These are phyloP conservation scores for Pachyuromys duprasi DNA, from an alignment of 2,797 vertebrate genomes.

Conservation along the genomic window DNA sequence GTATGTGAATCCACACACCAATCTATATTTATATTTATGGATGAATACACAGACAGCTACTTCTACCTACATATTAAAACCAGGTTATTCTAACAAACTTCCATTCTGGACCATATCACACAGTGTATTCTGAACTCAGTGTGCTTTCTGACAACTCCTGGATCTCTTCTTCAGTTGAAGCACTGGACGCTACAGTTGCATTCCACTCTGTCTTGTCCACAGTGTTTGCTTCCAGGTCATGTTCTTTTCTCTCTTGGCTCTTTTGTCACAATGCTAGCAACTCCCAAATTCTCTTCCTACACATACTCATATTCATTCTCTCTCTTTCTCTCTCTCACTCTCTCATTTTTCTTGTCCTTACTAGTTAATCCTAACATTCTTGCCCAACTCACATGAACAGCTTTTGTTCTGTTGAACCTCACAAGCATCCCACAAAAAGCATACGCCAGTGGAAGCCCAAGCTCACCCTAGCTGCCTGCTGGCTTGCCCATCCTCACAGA, in stretches of 20 bases:
- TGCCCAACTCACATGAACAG: background rate
- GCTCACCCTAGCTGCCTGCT: background rate
- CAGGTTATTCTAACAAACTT: background rate
- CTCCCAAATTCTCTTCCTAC: background rate
- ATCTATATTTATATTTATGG: background rate
- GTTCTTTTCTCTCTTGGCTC: background rate
- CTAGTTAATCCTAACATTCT: background rate
- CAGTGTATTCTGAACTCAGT: background rate
- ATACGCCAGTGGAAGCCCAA: background rate
- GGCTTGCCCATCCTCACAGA: accelerated
- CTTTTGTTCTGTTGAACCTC: background rate
- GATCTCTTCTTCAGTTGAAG: background rate
- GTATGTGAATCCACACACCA: background rate
- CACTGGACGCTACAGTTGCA: background rate
- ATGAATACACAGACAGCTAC: background rate
- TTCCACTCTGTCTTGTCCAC: background rate
- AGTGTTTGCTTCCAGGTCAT: background rate
- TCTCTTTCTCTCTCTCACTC: background rate
- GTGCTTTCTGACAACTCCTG: background rate
- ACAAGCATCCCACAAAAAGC: background rate
- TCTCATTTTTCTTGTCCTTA: background rate
- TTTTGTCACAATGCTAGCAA: background rate
- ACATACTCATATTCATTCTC: background rate
- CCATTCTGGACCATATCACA: background rate
- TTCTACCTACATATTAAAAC: background rate